Percentiles rank a stretch among this genome's conserved stretches.
These are phyloP conservation scores for Molanna angustata DNA, from an alignment of 2,888 invertebrate genomes.

Conservation along the genomic window DNA sequence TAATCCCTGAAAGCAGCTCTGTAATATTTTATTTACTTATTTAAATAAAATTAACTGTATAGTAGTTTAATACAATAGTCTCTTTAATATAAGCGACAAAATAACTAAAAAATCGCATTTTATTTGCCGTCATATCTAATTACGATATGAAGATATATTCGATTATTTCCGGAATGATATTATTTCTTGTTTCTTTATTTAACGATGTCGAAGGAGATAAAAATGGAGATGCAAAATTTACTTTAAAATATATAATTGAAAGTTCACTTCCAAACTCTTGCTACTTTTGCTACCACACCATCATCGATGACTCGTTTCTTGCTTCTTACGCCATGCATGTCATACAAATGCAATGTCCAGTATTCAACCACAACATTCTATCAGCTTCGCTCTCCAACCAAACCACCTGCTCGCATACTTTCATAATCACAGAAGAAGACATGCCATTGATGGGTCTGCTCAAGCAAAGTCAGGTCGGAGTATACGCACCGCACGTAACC, in stretches of 20 bases:
- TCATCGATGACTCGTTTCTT: too few species aligned
- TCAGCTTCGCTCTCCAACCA: background rate
- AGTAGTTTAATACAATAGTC: too few species aligned
- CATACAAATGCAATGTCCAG: too few species aligned
- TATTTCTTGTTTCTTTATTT: constrained; percentile 16
- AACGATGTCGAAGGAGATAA: constrained; percentile 2
- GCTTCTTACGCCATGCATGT: too few species aligned
- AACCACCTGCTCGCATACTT: background rate
- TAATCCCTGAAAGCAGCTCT: too few species aligned
- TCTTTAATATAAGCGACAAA: too few species aligned
- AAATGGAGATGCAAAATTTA: background rate
- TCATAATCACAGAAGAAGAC: background rate
- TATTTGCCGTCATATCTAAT: too few species aligned
- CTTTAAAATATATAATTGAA: background rate
- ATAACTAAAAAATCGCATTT: too few species aligned
- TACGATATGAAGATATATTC: background rate
- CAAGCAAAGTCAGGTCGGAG: background rate
- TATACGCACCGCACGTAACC: background rate
- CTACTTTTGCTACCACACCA: too few species aligned
- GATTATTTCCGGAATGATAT: background rate
- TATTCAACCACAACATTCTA: background rate
- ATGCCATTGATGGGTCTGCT: background rate
- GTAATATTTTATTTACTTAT: too few species aligned
- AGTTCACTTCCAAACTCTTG: background rate
- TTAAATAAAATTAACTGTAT: too few species aligned